Conservation (phyloP, 1,140 invertebrate species). For the Drosophila triauraria region DNA sequence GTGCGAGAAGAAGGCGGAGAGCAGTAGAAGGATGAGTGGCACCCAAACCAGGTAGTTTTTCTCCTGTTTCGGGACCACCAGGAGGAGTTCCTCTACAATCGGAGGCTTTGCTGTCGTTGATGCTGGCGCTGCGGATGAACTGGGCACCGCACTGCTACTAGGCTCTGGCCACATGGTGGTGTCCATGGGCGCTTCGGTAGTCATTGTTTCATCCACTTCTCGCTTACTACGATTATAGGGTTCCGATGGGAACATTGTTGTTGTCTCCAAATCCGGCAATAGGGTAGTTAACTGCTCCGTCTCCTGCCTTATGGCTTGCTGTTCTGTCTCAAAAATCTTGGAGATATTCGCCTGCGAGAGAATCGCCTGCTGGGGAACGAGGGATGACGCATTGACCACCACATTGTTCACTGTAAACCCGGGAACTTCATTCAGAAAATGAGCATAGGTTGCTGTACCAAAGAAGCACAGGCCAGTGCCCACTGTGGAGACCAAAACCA, state of each 20-base stretch:
- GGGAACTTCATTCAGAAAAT: slow-evolving; percentile 74
- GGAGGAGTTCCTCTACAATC: slow-evolving; percentile 63
- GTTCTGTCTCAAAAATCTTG: slow-evolving; percentile 68
- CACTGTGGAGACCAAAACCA: slow-evolving; percentile 89
- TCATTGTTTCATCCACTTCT: slow-evolving; percentile 32
- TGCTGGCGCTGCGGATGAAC: not conserved
- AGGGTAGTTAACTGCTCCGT: slow-evolving; percentile 45
- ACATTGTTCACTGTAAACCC: slow-evolving; percentile 81
- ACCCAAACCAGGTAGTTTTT: slow-evolving; percentile 88
- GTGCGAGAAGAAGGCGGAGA: slow-evolving; percentile 89
- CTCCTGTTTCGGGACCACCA: slow-evolving; percentile 77
- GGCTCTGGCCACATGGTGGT: slow-evolving; percentile 48
- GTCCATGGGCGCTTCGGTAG: slow-evolving; percentile 25
- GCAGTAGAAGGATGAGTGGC: slow-evolving; percentile 88
- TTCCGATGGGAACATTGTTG: slow-evolving; percentile 48
- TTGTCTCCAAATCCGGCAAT: slow-evolving; percentile 58
- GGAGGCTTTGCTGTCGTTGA: slow-evolving; percentile 41
- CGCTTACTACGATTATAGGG: slow-evolving; percentile 50
- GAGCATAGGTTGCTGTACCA: slow-evolving; percentile 82
- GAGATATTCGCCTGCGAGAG: slow-evolving; percentile 79
- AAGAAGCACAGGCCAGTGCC: slow-evolving; percentile 88
- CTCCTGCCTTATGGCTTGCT: slow-evolving; percentile 41
- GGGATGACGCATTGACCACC: slow-evolving; percentile 76
- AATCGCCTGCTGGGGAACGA: slow-evolving; percentile 70
- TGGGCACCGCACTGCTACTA: slow-evolving; percentile 8